Evolutionary conservation across 2,113 vertebrate species (phyloP).

Genomic region (Fregata magnificens): DNA sequence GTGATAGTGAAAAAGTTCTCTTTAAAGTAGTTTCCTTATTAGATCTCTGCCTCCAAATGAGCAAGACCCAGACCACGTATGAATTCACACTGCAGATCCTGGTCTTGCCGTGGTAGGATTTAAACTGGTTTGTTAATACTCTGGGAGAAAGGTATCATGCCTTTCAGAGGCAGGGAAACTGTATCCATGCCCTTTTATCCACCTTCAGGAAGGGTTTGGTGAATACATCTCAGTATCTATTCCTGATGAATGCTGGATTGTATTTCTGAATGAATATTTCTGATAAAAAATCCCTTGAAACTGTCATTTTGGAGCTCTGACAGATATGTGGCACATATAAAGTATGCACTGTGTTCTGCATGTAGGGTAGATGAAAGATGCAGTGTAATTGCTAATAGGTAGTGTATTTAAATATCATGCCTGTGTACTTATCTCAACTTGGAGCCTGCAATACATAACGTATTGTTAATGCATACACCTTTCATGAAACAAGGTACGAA

Average conservation of each 20-base stretch:
- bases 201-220: neutral
- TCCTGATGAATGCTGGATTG: neutral
- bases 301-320: neutral
- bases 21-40: neutral
- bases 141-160: neutral
- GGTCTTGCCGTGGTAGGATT: rapidly evolving
- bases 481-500: neutral
- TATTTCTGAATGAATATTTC: neutral
- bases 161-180: neutral
- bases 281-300: neutral
- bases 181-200: neutral
- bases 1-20: neutral
- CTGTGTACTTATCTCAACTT: rapidly evolving
- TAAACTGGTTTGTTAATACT: neutral
- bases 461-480: neutral
- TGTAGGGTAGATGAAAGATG: neutral
- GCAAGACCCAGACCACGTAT: neutral
- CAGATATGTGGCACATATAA: neutral
- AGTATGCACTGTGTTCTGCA: neutral
- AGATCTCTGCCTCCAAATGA: neutral
- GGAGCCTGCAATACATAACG: neutral
- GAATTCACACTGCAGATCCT: neutral
- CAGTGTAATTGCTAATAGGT: neutral
- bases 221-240: neutral
- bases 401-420: neutral